Conservation (phyloP, 2,888 invertebrate species). For the Masnerella sp. region DNA sequence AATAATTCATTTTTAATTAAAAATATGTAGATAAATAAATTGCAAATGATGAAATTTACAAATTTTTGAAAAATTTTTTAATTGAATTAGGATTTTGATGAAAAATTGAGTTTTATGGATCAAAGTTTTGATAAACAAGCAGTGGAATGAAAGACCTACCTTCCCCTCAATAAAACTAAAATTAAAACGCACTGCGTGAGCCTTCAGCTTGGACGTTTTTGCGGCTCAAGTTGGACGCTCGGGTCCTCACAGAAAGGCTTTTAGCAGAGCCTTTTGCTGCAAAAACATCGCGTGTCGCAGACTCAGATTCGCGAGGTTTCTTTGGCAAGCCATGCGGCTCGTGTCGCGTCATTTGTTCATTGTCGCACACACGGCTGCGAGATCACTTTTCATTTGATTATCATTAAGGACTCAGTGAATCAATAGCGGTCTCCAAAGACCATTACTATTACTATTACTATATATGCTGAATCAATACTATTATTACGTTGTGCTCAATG, state of each 20-base stretch:
- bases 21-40: too few species aligned
- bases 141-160: constrained; percentile 64
- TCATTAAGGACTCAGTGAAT: too few species aligned
- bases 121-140: constrained; percentile 51
- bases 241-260: constrained; percentile 78
- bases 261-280: constrained; percentile 76
- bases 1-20: neutral
- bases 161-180: constrained; percentile 66
- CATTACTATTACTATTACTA: too few species aligned
- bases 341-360: constrained; percentile 78
- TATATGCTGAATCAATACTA: too few species aligned
- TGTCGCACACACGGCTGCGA: constrained; percentile 77
- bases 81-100: too few species aligned
- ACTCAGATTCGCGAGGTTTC: constrained; percentile 72
- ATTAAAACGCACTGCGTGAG: constrained; percentile 74
- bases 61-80: neutral
- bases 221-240: constrained; percentile 74
- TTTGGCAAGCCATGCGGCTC: constrained; percentile 78
- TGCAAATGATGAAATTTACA: neutral
- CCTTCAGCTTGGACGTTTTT: constrained; percentile 71
- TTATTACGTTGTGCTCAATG: too few species aligned
- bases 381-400: too few species aligned
- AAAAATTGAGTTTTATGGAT: neutral
- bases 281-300: constrained; percentile 72
- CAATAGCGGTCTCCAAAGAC: too few species aligned